phyloP scores from a whole-genome alignment of 2,113 vertebrate species.

The Craseonycteris thonglongyai region DNA sequence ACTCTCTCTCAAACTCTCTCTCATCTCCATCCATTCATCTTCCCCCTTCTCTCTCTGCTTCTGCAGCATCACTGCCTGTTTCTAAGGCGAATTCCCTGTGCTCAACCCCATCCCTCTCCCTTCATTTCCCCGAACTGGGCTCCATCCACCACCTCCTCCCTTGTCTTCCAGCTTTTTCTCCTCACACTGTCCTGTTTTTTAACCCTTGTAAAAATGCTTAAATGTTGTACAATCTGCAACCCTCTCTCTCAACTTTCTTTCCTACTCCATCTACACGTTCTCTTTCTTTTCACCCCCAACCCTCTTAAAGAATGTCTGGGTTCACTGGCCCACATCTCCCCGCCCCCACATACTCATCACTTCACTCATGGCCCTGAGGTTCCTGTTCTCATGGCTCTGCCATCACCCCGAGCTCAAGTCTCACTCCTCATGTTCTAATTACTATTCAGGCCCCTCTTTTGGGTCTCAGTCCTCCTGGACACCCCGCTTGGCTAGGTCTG shows the following conservation, averaged over 20 bases:
- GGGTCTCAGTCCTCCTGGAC: not conserved
- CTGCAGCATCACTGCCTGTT: not conserved
- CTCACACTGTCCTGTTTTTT: not conserved
- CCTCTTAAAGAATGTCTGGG: too few relatives aligned
- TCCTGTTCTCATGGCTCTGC: not conserved
- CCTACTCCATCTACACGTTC: not conserved
- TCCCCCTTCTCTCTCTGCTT: not conserved
- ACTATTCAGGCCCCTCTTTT: not conserved
- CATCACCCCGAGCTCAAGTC: not conserved
- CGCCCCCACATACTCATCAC: fast-evolving
- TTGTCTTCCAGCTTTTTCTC: not conserved
- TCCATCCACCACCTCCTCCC: not conserved
- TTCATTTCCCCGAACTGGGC: not conserved
- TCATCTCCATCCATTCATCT: not conserved
- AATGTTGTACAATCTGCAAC: not conserved
- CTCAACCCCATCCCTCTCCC: not conserved
- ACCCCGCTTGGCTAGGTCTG: not conserved
- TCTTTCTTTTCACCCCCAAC: not conserved
- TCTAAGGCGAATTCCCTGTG: not conserved
- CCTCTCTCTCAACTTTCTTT: not conserved
- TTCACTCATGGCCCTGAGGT: not conserved
- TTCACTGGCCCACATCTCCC: too few relatives aligned
- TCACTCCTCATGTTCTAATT: not conserved
- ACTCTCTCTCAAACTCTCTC: not conserved
- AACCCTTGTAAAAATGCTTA: not conserved